Evolutionary conservation across 2,797 vertebrate species (phyloP).

Genomic region (Clarias platycephalus): DNA sequence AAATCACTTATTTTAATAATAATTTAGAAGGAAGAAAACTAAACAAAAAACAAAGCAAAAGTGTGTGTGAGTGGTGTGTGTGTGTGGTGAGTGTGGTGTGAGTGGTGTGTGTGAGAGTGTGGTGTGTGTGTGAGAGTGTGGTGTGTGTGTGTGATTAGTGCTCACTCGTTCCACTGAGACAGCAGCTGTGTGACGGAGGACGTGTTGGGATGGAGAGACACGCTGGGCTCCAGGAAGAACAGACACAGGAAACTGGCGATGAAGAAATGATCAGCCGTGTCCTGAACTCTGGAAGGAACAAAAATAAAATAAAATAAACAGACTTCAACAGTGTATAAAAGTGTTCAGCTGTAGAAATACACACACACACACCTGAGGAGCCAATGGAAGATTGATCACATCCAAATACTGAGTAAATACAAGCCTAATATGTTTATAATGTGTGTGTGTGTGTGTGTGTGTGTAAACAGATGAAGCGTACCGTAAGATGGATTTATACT

Average conservation of each 20-base stretch:
- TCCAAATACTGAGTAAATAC: too few relatives aligned
- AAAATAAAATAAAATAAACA: neutral
- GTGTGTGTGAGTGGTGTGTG: too few relatives aligned
- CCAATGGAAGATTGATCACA: too few relatives aligned
- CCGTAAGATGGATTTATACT: neutral
- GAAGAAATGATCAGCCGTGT: conserved; percentile 26
- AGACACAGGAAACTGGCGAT: conserved; percentile 40
- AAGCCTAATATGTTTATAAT: neutral
- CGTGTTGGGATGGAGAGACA: conserved; percentile 5
- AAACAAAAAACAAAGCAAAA: too few relatives aligned
- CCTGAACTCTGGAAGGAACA: conserved; percentile 25
- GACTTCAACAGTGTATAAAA: neutral
- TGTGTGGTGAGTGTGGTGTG: too few relatives aligned
- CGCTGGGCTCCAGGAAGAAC: conserved; percentile 43
- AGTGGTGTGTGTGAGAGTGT: too few relatives aligned
- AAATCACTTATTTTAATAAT: too few relatives aligned
- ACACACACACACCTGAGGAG: too few relatives aligned
- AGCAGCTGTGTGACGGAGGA: conserved; percentile 32
- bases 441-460: neutral
- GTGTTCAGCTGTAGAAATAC: neutral
- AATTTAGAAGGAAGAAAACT: too few relatives aligned
- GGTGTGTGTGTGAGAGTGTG: too few relatives aligned
- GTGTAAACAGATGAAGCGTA: neutral
- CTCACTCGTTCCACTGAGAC: conserved; percentile 52
- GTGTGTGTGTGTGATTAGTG: too few relatives aligned